phyloP scores from a whole-genome alignment of 2,113 vertebrate species.

The Columba livia region DNA sequence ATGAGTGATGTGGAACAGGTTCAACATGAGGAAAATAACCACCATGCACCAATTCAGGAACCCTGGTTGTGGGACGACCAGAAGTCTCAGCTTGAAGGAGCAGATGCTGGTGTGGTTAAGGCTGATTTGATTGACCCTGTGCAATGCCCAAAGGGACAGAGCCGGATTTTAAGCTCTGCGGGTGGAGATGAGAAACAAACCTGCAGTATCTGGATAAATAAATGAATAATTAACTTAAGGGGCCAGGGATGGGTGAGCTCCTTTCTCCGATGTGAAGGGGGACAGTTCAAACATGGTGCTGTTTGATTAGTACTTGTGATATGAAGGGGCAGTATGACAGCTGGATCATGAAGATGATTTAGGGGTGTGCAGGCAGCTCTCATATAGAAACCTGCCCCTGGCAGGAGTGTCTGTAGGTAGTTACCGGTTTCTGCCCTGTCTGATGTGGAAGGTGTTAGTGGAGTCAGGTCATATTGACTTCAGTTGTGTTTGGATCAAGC shows the following conservation, averaged over 20 bases:
- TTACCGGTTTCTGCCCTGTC: not conserved
- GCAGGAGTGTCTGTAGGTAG: not conserved
- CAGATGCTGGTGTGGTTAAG: not conserved
- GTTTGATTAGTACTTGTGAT: not conserved
- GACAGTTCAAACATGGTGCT: rapidly evolving
- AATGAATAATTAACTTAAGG: not conserved
- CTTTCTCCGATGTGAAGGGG: not conserved
- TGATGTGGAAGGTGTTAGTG: not conserved
- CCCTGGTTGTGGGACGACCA: rapidly evolving
- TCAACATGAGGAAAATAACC: not conserved
- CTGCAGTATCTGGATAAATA: not conserved
- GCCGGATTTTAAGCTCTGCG: not conserved
- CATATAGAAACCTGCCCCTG: not conserved
- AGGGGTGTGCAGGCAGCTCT: not conserved
- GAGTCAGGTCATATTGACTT: not conserved
- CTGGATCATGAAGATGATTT: not conserved
- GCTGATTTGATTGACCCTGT: rapidly evolving
- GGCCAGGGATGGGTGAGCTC: not conserved
- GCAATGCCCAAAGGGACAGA: not conserved
- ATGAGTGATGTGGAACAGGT: not conserved
- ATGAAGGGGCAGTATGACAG: not conserved
- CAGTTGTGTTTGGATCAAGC: not conserved
- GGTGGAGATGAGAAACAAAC: not conserved
- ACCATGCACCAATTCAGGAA: rapidly evolving
- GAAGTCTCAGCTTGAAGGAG: not conserved